phyloP scores from a whole-genome alignment of 2,113 vertebrate species.

The Xyrauchen texanus region DNA sequence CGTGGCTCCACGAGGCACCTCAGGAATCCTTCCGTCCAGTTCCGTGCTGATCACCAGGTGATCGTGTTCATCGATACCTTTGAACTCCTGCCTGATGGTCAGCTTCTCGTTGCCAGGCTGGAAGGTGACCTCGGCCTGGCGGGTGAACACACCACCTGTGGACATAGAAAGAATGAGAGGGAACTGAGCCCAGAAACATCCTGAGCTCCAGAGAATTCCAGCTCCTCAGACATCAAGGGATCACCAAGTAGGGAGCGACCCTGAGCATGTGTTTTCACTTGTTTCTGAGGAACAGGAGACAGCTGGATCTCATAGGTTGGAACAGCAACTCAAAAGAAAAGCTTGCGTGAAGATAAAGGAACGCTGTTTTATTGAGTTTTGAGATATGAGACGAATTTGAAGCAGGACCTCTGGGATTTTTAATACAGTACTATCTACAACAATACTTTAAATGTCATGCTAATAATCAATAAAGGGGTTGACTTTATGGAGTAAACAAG shows the following conservation, averaged over 20 bases:
- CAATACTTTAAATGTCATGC: background rate
- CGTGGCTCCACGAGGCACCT: slow-evolving; percentile 69
- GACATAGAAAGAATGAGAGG: slow-evolving; percentile 29
- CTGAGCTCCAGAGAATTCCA: background rate
- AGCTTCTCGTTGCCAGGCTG: slow-evolving; percentile 82
- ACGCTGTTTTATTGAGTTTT: background rate
- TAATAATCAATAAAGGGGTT: background rate
- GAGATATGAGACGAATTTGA: slow-evolving; percentile 7
- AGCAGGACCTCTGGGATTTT: background rate
- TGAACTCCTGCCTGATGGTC: slow-evolving; percentile 83
- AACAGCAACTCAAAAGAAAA: too few species aligned
- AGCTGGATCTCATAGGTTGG: too few species aligned
- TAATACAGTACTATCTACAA: too few species aligned
- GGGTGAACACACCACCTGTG: slow-evolving; percentile 85
- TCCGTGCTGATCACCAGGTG: slow-evolving; percentile 88
- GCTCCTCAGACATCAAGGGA: slow-evolving; percentile 3
- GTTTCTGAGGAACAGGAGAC: too few species aligned
- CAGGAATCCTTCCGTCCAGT: slow-evolving; percentile 84
- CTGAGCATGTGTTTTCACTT: slow-evolving; percentile 33
- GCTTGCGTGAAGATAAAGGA: background rate
- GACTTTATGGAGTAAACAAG: too few species aligned
- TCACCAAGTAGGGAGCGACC: background rate
- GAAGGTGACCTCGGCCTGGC: slow-evolving; percentile 87
- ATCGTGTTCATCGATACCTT: slow-evolving; percentile 89
- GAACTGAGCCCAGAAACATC: background rate